phyloP scores from a whole-genome alignment of 64 coral and sea anemone genomes.

The Pocillopora damicornis region DNA sequence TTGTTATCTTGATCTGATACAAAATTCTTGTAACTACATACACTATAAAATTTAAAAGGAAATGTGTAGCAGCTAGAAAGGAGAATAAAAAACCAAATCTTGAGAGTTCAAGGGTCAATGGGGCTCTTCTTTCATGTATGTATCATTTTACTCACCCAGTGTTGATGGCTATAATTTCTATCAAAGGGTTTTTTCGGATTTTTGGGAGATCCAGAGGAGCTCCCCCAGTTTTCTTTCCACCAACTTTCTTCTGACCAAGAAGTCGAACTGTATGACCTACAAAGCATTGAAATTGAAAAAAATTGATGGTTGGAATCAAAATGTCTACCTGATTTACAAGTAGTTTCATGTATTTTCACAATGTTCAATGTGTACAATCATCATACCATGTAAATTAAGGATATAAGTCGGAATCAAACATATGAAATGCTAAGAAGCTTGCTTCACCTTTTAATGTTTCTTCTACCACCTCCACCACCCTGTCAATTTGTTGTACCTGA shows the following conservation, averaged over 20 bases:
- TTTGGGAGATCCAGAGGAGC: slow-evolving; percentile 89
- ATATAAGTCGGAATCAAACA: no score
- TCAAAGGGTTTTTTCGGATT: slow-evolving; percentile 94
- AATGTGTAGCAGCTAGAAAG: neutral
- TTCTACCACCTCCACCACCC: slow-evolving; percentile 95
- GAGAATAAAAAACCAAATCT: no score
- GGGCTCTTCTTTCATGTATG: neutral
- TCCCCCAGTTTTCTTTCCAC: slow-evolving; percentile 80
- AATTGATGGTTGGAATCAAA: no score
- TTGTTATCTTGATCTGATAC: no score
- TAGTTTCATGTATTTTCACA: no score
- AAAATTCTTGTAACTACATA: neutral
- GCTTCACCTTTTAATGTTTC: slow-evolving; percentile 86
- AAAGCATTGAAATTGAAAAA: neutral
- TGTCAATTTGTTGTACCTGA: slow-evolving; percentile 98
- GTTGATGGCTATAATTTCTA: slow-evolving; percentile 96
- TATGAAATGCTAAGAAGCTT: no score
- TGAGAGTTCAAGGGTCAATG: no score
- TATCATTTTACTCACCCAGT: slow-evolving; percentile 63
- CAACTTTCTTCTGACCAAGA: slow-evolving; percentile 93
- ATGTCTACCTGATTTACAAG: no score
- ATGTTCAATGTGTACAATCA: no score
- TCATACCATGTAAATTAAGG: no score
- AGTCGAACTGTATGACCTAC: slow-evolving; percentile 88
- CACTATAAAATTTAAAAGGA: neutral